Evolutionary conservation across 2,888 invertebrate genomes (phyloP), one percentile per base, ranked within the genome.

Genomic region (Chelonus formosanus): DNA sequence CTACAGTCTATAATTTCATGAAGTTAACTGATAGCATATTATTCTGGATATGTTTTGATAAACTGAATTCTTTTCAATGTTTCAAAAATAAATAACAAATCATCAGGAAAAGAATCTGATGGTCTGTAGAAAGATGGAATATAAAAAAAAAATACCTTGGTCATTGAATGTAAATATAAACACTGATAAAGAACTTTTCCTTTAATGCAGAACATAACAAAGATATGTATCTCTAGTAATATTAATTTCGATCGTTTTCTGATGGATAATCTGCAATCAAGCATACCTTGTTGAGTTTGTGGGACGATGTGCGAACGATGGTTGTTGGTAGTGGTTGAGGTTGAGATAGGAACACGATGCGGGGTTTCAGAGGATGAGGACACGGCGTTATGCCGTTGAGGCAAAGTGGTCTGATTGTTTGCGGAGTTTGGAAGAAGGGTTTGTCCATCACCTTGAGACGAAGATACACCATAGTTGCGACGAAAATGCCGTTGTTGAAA

Each of bases 371-470:
- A 78, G 81, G 81, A 74, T 80, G 79, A 72, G 80, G 77, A 73
- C 77, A 76, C 77, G 80, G 73, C 76, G 78, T 75, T 77, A 82
- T 81, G 74, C 72, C 75, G 80, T 76, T 75, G 76, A 74, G 74
- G 71, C 74, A 76, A 75, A 78, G 75, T 73, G 83, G 78, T 79
- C 83, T 80, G 80, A 75, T 40, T 40, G 32, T 74, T 79, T 67
- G 74, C 68, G 72, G 76, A 74, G 60, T 77, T 68, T 70, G 82
- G 80, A 72, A 82, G 77, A 69, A 82, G 78, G 73, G 81, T 82
- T 76, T 82, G 82, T 50, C 82, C 79, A 71, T 82, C 82, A 64
- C 81, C 82, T 63, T 82, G 79, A 59, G 78, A 76, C 65, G 80
- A 71, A 53, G 81, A 71, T 47, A 82, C 82, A 63, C 82, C 82